A percentile compares a stretch with the other conserved stretches of the same genome.
These are phyloP conservation scores for Myotis daubentonii DNA, from an alignment of 2,797 vertebrate genomes.

Conservation along the genomic window DNA sequence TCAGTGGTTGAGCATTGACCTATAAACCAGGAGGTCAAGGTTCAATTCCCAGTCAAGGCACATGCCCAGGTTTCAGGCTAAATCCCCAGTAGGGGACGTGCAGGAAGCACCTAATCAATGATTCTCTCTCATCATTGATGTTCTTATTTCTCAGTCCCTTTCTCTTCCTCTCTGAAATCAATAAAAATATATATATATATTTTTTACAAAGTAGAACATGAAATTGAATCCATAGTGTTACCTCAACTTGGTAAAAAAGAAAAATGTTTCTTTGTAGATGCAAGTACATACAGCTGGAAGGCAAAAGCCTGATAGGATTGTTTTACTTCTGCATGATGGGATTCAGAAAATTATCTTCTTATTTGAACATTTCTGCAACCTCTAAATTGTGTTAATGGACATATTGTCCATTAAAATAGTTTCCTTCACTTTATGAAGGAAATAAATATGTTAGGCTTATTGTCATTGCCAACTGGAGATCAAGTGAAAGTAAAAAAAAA, in stretches of 20 bases:
- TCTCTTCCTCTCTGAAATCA: not conserved
- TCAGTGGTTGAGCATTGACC: no score
- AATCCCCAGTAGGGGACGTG: no score
- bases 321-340: not conserved
- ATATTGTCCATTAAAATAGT: not conserved
- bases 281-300: not conserved
- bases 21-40: no score
- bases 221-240: not conserved
- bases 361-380: constrained; percentile 32
- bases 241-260: constrained; percentile 9
- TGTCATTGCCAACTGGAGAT: not conserved
- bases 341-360: not conserved
- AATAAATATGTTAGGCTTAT: not conserved
- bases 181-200: no score
- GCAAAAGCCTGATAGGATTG: not conserved
- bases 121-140: no score
- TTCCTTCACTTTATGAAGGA: not conserved
- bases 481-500: not conserved
- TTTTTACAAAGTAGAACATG: not conserved
- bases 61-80: no score
- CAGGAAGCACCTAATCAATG: no score
- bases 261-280: constrained; percentile 2
- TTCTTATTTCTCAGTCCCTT: no score
- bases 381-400: not conserved
- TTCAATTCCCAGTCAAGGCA: no score